Evolutionary conservation across 2,888 invertebrate genomes (phyloP), one percentile per base, ranked within the genome.

Genomic region (Platycheirus rosarum): DNA sequence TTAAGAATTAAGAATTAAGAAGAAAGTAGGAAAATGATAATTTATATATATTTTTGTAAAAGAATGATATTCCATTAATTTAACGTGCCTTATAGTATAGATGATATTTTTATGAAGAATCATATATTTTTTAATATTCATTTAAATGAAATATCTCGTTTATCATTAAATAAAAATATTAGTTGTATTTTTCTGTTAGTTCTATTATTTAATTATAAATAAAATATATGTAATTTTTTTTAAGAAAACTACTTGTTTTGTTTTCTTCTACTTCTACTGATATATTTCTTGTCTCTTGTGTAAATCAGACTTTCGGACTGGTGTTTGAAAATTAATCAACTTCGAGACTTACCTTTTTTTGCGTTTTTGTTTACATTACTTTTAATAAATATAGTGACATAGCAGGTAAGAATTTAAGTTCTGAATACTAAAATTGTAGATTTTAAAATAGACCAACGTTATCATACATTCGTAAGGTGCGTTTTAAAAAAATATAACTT

Each of bases 21-120:
- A 4, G n/a, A 18, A 5, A 7, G 11, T 60, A 60, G 42, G 8
- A 42, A 44, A 44, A 32, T 44, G 26, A 44, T 26, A 60, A n/a
- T 35, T 11, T 42, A 60, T 7, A 37, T 57, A 40, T 71, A 69
- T 60, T 76, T 73, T 76, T 76, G 37, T 66, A 70, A 70, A 46
- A 66, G 63, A 42, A 66, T 46, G 42, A 60, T 65, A 76, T 82
- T 82, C 80, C 80, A 82, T 76, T 71, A 74, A 42, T 71, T 49
- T 57, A 51, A 77, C 42, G 57, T 42, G 49, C 46, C 13, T 65
- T 42, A 23, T 9, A 26, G n/a, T n/a, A n/a, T n/a, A n/a, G n/a
- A n/a, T n/a, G n/a, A n/a, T 46, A 16, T 70, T 60, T 44, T 44
- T 60, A 44, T 29, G 60, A 55, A 44, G 16, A 23, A 63, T 23